These are phyloP conservation scores for Dynastes tityus DNA, from an alignment of 2,888 invertebrate species.

Conservation along the genomic window DNA sequence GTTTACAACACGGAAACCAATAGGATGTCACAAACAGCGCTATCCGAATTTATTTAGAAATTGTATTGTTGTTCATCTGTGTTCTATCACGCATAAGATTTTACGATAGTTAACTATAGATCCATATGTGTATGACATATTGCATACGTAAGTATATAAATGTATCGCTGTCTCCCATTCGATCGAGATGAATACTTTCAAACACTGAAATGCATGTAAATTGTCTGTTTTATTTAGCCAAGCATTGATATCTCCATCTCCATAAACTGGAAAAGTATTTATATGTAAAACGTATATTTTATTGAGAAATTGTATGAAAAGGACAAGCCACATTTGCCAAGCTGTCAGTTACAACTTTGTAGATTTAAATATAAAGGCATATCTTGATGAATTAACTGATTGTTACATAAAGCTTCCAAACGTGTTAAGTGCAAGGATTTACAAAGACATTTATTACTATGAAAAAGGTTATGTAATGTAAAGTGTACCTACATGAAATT, in stretches of 20 bases:
- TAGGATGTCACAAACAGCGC: slow-evolving; percentile 34
- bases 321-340: too few relatives aligned
- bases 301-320: too few relatives aligned
- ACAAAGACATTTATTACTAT: too few relatives aligned
- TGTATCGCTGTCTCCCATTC: slow-evolving; percentile 14
- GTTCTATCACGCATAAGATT: slow-evolving; percentile 37
- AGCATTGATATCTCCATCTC: slow-evolving; percentile 1
- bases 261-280: background rate
- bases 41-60: slow-evolving; percentile 35
- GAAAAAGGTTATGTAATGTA: too few relatives aligned
- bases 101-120: slow-evolving; percentile 37
- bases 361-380: too few relatives aligned
- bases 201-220: slow-evolving; percentile 13
- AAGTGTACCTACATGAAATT: too few relatives aligned
- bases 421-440: too few relatives aligned
- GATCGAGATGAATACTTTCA: background rate
- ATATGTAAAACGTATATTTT: too few relatives aligned
- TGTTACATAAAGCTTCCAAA: too few relatives aligned
- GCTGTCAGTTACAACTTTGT: too few relatives aligned
- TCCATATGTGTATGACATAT: slow-evolving; percentile 27
- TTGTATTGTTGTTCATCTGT: slow-evolving; percentile 32
- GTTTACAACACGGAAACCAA: background rate
- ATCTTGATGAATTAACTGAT: too few relatives aligned
- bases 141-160: slow-evolving; percentile 15
- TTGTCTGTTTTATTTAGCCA: slow-evolving; percentile 10